Evolutionary conservation across 2,113 vertebrate genomes (phyloP).

Genomic region (Scomber japonicus): DNA sequence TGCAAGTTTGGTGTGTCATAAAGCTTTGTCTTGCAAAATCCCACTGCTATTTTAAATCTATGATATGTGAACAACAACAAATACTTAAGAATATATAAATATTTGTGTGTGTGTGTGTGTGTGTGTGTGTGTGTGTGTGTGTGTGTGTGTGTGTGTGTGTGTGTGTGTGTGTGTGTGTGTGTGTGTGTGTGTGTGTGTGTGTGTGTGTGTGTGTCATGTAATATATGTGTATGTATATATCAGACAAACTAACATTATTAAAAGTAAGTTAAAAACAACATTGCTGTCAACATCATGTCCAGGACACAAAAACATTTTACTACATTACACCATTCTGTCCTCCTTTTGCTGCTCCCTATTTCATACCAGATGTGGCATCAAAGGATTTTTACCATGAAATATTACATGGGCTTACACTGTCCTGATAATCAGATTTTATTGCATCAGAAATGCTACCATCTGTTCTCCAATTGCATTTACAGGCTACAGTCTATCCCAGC

Average conservation of each 20-base stretch:
- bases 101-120: too few relatives aligned
- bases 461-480: conserved; percentile 21
- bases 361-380: conserved; percentile 38
- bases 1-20: background rate
- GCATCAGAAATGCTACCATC: conserved; percentile 1
- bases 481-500: background rate
- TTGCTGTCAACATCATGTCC: background rate
- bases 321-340: background rate
- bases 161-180: too few relatives aligned
- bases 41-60: too few relatives aligned
- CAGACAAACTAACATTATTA: background rate
- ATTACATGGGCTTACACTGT: conserved; percentile 11
- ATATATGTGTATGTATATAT: too few relatives aligned
- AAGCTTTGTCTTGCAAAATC: background rate
- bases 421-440: conserved; percentile 19
- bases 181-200: too few relatives aligned
- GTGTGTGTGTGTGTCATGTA: too few relatives aligned
- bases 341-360: background rate
- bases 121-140: too few relatives aligned
- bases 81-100: too few relatives aligned
- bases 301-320: background rate
- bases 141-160: too few relatives aligned
- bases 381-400: conserved; percentile 19
- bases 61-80: background rate
- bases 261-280: background rate